Conservation (phyloP, 2,888 invertebrate genomes). For the Acleris laterana region DNA sequence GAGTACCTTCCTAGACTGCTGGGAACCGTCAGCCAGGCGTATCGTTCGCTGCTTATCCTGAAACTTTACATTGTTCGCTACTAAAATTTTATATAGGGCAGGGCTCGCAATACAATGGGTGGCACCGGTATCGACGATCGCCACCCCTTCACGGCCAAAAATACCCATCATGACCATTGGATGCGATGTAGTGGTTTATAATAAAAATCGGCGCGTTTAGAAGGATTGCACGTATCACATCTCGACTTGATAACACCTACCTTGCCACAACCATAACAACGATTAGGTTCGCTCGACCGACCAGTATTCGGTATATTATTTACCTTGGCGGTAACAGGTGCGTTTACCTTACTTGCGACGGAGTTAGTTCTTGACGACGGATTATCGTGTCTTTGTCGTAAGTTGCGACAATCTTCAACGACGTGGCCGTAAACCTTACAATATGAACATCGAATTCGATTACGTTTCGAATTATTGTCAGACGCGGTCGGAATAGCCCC, state of each 20-base stretch:
- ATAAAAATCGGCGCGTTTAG: too few species aligned
- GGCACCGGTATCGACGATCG: too few species aligned
- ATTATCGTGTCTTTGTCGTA: neutral
- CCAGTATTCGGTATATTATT: neutral
- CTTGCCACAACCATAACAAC: conserved; percentile 4
- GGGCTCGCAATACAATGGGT: conserved; percentile 10
- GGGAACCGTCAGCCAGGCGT: conserved; percentile 11
- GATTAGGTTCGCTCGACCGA: neutral
- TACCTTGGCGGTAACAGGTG: neutral
- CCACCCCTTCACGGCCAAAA: too few species aligned
- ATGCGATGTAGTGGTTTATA: too few species aligned
- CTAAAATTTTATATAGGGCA: neutral
- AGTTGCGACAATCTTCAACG: neutral
- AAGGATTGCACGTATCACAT: neutral
- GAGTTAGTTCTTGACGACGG: neutral
- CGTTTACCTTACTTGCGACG: neutral
- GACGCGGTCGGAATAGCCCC: neutral
- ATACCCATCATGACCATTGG: too few species aligned
- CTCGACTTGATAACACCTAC: neutral
- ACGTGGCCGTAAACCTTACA: conserved; percentile 2
- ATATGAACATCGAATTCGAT: neutral
- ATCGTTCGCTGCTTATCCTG: neutral
- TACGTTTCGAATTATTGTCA: conserved; percentile 4
- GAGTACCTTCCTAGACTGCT: neutral
- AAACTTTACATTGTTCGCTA: neutral